phyloP scores from a whole-genome alignment of 2,113 vertebrate species.

The Fulica atra region DNA sequence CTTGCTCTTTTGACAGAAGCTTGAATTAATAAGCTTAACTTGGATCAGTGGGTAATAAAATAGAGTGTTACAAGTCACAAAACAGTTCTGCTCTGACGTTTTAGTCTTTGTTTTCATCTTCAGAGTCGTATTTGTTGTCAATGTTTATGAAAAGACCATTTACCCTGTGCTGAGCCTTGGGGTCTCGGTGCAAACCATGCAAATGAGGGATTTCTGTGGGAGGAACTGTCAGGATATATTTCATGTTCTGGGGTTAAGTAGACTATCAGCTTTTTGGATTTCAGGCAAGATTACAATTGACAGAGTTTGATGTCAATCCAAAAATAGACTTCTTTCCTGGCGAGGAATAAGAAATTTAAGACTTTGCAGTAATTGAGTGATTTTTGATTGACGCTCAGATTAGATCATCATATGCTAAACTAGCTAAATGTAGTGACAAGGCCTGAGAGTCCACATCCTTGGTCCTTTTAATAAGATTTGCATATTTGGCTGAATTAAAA shows the following conservation, averaged over 20 bases:
- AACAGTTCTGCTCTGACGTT: not conserved
- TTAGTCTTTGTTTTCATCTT: not conserved
- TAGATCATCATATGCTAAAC: not conserved
- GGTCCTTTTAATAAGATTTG: not conserved
- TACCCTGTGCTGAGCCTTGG: not conserved
- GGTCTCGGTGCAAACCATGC: not conserved
- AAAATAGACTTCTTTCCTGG: not conserved
- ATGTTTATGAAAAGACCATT: not conserved
- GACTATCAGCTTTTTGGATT: not conserved
- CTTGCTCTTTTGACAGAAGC: not conserved
- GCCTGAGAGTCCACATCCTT: not conserved
- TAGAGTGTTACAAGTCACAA: not conserved
- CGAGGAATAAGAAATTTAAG: not conserved
- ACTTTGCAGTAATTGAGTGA: not conserved
- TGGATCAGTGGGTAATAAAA: not conserved
- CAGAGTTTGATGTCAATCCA: not conserved
- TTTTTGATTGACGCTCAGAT: not conserved
- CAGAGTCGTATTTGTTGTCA: not conserved
- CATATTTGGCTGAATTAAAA: not conserved
- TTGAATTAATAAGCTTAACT: not conserved
- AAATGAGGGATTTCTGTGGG: not conserved
- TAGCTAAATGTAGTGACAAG: not conserved
- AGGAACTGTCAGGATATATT: not conserved
- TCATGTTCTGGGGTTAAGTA: not conserved
- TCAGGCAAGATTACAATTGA: not conserved